These are phyloP conservation scores for Paradisaea rubra DNA, from an alignment of 2,113 vertebrate genomes.

Conservation along the genomic window DNA sequence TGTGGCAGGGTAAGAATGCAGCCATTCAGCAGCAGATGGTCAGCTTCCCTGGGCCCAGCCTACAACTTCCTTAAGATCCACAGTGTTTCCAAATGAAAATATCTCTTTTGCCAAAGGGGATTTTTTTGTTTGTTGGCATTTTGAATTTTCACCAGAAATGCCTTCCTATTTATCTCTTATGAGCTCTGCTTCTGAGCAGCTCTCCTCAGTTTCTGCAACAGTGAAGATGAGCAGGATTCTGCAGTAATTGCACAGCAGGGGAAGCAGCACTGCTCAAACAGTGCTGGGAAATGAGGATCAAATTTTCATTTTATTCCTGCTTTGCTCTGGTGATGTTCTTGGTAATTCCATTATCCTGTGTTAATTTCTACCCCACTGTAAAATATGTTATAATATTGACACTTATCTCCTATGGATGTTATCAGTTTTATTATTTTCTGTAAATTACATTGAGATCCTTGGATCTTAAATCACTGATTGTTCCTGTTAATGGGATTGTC, in stretches of 20 bases:
- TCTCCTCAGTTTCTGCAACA: not conserved
- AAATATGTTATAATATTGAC: not conserved
- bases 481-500: not conserved
- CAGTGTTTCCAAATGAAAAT: not conserved
- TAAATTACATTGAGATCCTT: not conserved
- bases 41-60: not conserved
- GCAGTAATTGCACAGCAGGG: not conserved
- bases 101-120: not conserved
- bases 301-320: not conserved
- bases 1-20: not conserved
- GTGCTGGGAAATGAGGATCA: not conserved
- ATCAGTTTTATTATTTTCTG: not conserved
- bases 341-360: not conserved
- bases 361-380: not conserved
- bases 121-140: slow-evolving; percentile 4
- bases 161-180: not conserved
- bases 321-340: not conserved
- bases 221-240: not conserved
- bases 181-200: not conserved
- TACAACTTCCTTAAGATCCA: not conserved
- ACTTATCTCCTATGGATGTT: not conserved
- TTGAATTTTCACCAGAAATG: slow-evolving; percentile 17
- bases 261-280: not conserved
- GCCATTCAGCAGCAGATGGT: not conserved
- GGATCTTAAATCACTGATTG: not conserved